Evolutionary conservation across 2,113 vertebrate genomes (phyloP).

Genomic region (Helogale parvula): DNA sequence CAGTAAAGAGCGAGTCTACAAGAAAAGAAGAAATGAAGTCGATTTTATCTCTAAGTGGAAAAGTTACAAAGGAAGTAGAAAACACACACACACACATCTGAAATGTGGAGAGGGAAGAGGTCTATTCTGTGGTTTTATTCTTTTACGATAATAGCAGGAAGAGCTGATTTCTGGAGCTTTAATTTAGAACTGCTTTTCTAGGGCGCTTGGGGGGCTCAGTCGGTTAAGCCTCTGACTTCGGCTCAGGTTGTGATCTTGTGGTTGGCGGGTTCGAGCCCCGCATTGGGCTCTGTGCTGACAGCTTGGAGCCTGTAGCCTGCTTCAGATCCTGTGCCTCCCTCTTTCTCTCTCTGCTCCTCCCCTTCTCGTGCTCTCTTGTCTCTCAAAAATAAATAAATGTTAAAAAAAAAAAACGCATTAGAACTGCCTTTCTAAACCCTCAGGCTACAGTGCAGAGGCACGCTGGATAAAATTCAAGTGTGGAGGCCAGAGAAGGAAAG

Average conservation of each 20-base stretch:
- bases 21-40: constrained; percentile 50
- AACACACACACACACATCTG: background rate
- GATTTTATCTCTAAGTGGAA: background rate
- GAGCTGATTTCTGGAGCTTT: background rate
- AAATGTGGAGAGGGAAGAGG: background rate
- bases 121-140: background rate
- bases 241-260: too few species aligned
- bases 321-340: too few species aligned
- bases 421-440: background rate
- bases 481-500: background rate
- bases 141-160: background rate
- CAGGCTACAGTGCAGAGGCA: background rate
- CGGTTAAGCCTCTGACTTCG: too few species aligned
- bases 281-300: too few species aligned
- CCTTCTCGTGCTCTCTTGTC: too few species aligned
- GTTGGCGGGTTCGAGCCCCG: too few species aligned
- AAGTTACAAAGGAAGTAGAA: background rate
- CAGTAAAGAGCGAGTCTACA: constrained; percentile 95
- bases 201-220: too few species aligned
- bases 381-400: too few species aligned
- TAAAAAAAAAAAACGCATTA: background rate
- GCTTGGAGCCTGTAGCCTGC: too few species aligned
- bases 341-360: too few species aligned
- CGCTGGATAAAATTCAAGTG: background rate
- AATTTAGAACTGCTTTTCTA: background rate